A percentile compares a stretch with the other conserved stretches of the same genome.
Conservation (phyloP, 2,113 vertebrate species). For the Silurus glanis region DNA sequence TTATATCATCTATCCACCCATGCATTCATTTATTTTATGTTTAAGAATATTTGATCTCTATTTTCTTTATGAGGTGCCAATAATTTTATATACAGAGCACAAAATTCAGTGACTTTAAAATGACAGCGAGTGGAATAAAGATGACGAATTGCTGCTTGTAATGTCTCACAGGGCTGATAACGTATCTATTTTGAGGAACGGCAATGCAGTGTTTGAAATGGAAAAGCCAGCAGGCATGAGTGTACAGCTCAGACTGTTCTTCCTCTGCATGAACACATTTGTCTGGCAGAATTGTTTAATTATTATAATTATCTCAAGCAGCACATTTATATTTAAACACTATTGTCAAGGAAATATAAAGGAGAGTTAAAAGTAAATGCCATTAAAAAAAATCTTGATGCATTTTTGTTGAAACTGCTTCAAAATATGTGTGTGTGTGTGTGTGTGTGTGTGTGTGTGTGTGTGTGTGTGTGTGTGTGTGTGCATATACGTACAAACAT, state of each 20-base stretch:
- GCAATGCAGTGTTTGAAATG: slow-evolving; percentile 22
- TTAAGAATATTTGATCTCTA: background rate
- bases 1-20: background rate
- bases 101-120: background rate
- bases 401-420: background rate
- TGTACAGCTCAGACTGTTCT: slow-evolving; percentile 15
- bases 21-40: background rate
- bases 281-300: slow-evolving; percentile 35
- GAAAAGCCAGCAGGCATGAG: slow-evolving; percentile 21
- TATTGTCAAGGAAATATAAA: slow-evolving; percentile 13
- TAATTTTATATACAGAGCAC: background rate
- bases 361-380: background rate
- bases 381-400: background rate
- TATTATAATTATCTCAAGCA: slow-evolving; percentile 24
- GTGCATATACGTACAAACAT: background rate
- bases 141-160: slow-evolving; percentile 9
- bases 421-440: background rate
- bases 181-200: slow-evolving; percentile 25
- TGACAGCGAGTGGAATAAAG: background rate
- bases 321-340: slow-evolving; percentile 16
- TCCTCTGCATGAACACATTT: slow-evolving; percentile 31
- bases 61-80: background rate
- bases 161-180: slow-evolving; percentile 30
- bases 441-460: background rate
- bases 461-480: slow-evolving; percentile 8